phyloP scores from a whole-genome alignment of 2,797 vertebrate species.

The Onychomys torridus region DNA sequence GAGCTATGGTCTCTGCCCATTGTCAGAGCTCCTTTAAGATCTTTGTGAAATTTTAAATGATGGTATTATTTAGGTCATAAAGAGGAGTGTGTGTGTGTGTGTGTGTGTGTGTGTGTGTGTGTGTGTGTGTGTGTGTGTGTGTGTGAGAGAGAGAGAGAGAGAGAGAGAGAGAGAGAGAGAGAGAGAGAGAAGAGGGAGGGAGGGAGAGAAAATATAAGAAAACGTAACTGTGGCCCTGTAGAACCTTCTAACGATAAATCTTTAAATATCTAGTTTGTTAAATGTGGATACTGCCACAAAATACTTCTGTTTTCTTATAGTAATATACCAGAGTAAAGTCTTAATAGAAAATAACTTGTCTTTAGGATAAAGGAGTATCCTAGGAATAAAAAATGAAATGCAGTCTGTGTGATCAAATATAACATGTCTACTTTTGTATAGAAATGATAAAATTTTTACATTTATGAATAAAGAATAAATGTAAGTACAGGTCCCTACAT shows the following conservation, averaged over 20 bases:
- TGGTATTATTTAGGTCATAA: background rate
- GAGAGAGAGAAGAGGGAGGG: background rate
- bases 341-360: constrained; percentile 29
- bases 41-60: background rate
- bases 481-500: background rate
- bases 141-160: background rate
- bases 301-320: constrained; percentile 22
- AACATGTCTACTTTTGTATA: background rate
- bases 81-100: background rate
- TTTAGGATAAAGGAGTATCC: constrained; percentile 24
- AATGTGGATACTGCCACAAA: background rate
- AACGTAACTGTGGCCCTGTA: background rate
- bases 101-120: background rate
- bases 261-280: constrained; percentile 23
- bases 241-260: background rate
- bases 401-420: background rate
- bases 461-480: constrained; percentile 31
- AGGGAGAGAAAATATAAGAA: background rate
- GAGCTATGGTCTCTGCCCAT: background rate
- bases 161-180: background rate
- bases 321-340: constrained; percentile 34
- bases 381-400: constrained; percentile 44
- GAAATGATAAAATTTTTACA: constrained; percentile 19
- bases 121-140: background rate
- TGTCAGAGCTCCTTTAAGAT: background rate